Evolutionary conservation across 2,113 vertebrate genomes (phyloP).

Genomic region (Corythornis madagascariensis): DNA sequence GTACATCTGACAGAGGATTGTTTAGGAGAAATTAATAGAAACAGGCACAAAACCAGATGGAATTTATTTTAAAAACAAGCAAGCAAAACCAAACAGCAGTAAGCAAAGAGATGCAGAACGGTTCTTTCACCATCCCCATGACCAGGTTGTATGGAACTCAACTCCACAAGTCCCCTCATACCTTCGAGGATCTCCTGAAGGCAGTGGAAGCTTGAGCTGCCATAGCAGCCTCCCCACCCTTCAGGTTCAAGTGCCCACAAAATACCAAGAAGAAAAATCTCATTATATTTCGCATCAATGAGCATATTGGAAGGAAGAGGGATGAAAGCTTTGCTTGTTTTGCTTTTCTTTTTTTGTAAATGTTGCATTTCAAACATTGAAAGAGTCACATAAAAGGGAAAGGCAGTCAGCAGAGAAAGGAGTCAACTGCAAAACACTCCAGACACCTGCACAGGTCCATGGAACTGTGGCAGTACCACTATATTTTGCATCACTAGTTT

Average conservation of each 20-base stretch:
- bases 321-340: not conserved
- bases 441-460: not conserved
- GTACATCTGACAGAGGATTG: not conserved
- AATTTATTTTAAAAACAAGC: not conserved
- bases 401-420: not conserved
- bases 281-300: not conserved
- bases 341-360: not conserved
- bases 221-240: not conserved
- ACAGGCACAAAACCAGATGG: not conserved
- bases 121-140: not conserved
- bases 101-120: not conserved
- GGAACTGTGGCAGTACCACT: not conserved
- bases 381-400: not conserved
- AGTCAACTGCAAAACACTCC: not conserved
- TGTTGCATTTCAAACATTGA: not conserved
- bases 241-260: not conserved
- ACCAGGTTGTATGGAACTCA: not conserved
- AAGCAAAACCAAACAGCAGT: not conserved
- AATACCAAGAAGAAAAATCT: not conserved
- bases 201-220: not conserved
- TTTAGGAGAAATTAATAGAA: not conserved
- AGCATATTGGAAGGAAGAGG: accelerated
- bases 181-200: not conserved
- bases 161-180: not conserved
- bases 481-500: not conserved